phyloP scores from a whole-genome alignment of 2,113 vertebrate genomes.

The Tachysurus fulvidraco region DNA sequence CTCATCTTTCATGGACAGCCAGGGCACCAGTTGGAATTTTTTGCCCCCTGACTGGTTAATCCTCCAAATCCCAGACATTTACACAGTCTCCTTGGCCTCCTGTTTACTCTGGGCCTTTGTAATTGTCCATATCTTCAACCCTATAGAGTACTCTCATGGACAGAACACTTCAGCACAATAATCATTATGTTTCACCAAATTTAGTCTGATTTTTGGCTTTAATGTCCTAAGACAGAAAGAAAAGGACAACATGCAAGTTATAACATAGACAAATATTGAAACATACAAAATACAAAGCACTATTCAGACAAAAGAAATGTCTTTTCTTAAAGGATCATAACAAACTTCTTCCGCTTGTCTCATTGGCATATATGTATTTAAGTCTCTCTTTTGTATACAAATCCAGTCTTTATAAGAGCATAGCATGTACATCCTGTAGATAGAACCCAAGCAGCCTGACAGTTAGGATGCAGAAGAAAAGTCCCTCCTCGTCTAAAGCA shows the following conservation, averaged over 20 bases:
- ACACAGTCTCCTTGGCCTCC: constrained; percentile 13
- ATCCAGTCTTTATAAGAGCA: not conserved
- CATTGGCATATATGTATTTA: not conserved
- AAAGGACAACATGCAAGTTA: not conserved
- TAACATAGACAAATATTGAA: not conserved
- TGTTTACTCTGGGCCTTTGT: constrained; percentile 28
- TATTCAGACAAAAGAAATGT: not conserved
- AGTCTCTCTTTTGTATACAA: not conserved
- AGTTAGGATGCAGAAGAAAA: not conserved
- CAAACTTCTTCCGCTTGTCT: not conserved
- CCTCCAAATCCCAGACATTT: not conserved
- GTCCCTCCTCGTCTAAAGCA: not conserved
- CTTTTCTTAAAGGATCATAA: not conserved
- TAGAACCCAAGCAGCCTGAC: not conserved
- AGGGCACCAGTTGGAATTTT: not conserved
- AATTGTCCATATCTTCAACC: not conserved
- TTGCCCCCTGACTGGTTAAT: not conserved
- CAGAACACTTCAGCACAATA: not conserved
- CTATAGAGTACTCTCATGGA: not conserved
- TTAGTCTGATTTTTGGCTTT: not conserved
- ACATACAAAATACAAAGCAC: not conserved
- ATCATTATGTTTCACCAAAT: not conserved
- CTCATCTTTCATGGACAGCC: constrained; percentile 40
- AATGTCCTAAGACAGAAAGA: not conserved
- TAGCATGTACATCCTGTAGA: constrained; percentile 2